Base-by-base conservation (phyloP, 2,797 vertebrate genomes). In the Gymnothorax javanicus region DNA sequence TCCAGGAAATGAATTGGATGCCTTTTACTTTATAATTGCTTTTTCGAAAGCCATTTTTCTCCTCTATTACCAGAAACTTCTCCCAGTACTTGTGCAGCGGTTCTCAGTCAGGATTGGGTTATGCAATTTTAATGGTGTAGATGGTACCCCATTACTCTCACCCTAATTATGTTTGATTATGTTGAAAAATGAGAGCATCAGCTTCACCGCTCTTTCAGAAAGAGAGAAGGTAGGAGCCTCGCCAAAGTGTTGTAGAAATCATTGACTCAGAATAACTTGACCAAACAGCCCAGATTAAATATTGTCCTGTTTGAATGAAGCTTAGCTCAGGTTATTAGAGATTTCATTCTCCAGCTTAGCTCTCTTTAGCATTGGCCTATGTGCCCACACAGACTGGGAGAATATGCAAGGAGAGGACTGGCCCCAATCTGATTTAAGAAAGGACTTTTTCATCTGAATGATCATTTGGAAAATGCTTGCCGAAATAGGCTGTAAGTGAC, bases 51-150 rank as follows among this genome's bases (percentile, higher is more conserved):
- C 60, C 86, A 33, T 83, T 82, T 71, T 86, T 25, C 77, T 67
- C 58, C 77, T 81, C 77, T 81, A 56, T 81, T 81, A 81, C 77
- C 77, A 54, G 77, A 7, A 7, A 81, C 23, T 7, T 56, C 77
- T 81, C 52, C 77, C 77, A 56, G 77, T 56, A 56, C 77, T 5
- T 56, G 52, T 8, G 4, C 77, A 56, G 77, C 7, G 52, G 77
- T 81, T 81, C 52, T 56, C 50, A 83, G 59, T 54, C 52, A 64
- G 58, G 1, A 64, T 56, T 86, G 79, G 59, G 86, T 83, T 57
- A 73, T 86, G 79, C 64, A 73, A 83, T 86, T 83, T 86, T 86
- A 86, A 86, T 71, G 60, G 56, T 71, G 86, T 83, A 54, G 81
- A 59, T 77, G 59, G 54, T 83, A 9, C 69, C 17, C 69, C 73